phyloP scores from a whole-genome alignment of 2,113 vertebrate species.

The Piprites chloris region DNA sequence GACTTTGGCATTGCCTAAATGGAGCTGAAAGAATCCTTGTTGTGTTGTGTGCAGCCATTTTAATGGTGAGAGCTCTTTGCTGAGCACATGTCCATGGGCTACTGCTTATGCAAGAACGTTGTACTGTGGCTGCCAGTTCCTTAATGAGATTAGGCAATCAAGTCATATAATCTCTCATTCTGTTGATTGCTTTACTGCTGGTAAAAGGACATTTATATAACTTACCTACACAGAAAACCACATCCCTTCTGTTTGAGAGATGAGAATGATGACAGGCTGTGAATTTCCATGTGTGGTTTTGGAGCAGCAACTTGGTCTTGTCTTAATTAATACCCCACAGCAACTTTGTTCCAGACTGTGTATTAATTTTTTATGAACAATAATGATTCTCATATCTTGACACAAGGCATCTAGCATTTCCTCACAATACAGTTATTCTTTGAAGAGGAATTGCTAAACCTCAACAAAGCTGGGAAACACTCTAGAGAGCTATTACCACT shows the following conservation, averaged over 20 bases:
- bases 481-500: neutral
- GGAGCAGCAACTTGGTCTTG: neutral
- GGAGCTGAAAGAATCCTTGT: neutral
- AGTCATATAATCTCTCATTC: neutral
- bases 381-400: neutral
- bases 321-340: neutral
- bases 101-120: slow-evolving; percentile 27
- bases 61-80: neutral
- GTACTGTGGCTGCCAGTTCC: neutral
- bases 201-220: slow-evolving; percentile 62
- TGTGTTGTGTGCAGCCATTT: neutral
- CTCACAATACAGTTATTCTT: neutral
- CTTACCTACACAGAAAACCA: slow-evolving; percentile 43
- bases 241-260: slow-evolving; percentile 43
- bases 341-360: slow-evolving; percentile 17
- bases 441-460: slow-evolving; percentile 2
- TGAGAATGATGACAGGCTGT: neutral
- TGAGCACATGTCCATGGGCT: neutral
- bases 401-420: neutral
- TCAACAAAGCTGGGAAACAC: neutral
- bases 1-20: neutral
- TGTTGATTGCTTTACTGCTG: slow-evolving; percentile 27
- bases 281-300: slow-evolving; percentile 21
- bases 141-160: slow-evolving; percentile 24
- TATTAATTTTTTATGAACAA: neutral